These are phyloP conservation scores for Meteorus colon DNA, from an alignment of 2,888 invertebrate species.

Conservation along the genomic window DNA sequence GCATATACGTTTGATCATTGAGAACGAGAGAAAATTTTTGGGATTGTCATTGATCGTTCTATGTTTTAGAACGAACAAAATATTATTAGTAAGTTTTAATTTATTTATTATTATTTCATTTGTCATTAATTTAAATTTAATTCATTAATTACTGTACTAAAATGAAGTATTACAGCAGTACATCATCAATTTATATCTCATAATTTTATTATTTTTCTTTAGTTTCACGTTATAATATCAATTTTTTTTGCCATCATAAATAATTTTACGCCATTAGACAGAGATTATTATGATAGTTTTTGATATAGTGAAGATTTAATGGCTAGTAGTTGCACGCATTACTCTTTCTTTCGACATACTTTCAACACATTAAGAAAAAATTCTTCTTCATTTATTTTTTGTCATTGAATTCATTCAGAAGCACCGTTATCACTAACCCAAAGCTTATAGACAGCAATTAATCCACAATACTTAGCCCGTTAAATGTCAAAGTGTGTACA, in stretches of 20 bases:
- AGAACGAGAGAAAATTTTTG: slow-evolving; percentile 10
- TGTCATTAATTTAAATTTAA: neutral
- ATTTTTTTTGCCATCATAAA: too few relatives aligned
- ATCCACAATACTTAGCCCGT: neutral
- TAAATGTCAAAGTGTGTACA: neutral
- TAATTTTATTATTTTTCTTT: too few relatives aligned
- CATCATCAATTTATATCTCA: too few relatives aligned
- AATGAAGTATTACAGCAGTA: too few relatives aligned
- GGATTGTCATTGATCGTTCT: slow-evolving; percentile 19
- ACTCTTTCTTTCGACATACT: slow-evolving; percentile 51
- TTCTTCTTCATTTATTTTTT: slow-evolving; percentile 15
- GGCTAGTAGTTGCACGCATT: slow-evolving; percentile 16
- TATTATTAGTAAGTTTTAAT: slow-evolving; percentile 26
- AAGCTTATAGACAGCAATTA: neutral
- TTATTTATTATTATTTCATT: slow-evolving; percentile 1
- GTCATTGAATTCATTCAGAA: neutral
- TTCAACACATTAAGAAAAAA: slow-evolving; percentile 40
- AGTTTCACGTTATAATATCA: too few relatives aligned
- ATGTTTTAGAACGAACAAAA: slow-evolving; percentile 29
- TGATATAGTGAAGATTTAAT: neutral
- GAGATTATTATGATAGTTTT: slow-evolving; percentile 4
- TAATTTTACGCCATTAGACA: neutral
- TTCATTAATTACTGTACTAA: neutral
- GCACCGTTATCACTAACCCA: neutral
- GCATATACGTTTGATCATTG: slow-evolving; percentile 32